Evolutionary conservation across 2,113 vertebrate genomes (phyloP), one percentile per base, ranked within the genome.

Genomic region (Heterotilapia buettikoferi): DNA sequence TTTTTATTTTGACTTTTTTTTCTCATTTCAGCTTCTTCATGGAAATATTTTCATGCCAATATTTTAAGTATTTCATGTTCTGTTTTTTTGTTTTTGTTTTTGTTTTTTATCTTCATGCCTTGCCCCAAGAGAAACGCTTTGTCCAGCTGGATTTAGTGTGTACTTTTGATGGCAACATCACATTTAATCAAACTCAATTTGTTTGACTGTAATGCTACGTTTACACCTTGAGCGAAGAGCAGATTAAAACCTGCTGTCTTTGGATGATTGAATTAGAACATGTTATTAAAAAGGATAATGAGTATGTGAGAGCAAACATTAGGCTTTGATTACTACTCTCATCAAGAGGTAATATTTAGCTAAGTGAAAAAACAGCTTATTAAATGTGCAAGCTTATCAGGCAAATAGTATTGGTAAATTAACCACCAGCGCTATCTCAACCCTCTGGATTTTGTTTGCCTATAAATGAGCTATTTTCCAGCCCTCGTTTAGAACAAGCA

Each of bases 201-300:
- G 92, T 86, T 88, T 90, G 87, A 91, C 91, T 88, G 33, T 66
- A 95, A 90, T 71, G 89, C 82, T 82, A 90, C 88, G 92, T 88
- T 95, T 88, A 93, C 89, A 94, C 94, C 94, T 94, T 84, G 88
- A 91, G 92, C 86, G 88, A 88, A 86, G 83, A 87, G 52, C 84
- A 92, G 88, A 94, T 94, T 94, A 94, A 91, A 93, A 88, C 59
- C 82, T 91, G 92, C 91, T 89, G 33, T 89, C 86, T 90, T 92
- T 87, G 85, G 83, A 82, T 94, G 94, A 96, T 96, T 95, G 89
- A 94, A 95, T 95, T 96, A 94, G 93, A 93, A 95, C 89, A 93
- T 95, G 94, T 96, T 93, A 94, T 95, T 96, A 95, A 96, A 95
- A 94, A 90, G 85, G 91, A 95, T 95, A 96, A 96, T 96, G 92